These are phyloP conservation scores for Salvelinus fontinalis DNA, from an alignment of 2,113 vertebrate genomes.

Conservation along the genomic window DNA sequence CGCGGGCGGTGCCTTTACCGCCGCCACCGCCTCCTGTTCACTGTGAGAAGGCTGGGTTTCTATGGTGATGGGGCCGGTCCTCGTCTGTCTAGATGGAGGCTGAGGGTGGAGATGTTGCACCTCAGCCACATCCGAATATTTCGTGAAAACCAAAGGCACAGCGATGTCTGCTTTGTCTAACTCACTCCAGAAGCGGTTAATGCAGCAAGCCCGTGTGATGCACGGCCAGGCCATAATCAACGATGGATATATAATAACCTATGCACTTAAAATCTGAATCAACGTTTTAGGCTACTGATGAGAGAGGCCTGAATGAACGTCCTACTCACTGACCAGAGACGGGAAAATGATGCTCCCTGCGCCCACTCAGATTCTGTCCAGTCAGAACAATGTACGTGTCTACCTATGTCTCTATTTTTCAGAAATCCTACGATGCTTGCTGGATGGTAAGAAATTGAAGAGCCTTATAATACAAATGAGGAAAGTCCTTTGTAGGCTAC, in stretches of 20 bases:
- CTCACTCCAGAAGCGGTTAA: constrained; percentile 96
- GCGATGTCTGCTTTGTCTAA: constrained; percentile 95
- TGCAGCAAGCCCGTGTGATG: constrained; percentile 96
- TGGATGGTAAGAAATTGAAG: background rate
- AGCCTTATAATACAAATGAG: too few species aligned
- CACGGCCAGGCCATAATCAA: constrained; percentile 93
- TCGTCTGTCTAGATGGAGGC: constrained; percentile 65
- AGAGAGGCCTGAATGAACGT: constrained; percentile 22
- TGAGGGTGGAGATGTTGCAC: constrained; percentile 72
- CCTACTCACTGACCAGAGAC: constrained; percentile 51
- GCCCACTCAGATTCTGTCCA: constrained; percentile 25
- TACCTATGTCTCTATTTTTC: background rate
- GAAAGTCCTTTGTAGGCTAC: constrained; percentile 20
- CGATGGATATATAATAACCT: constrained; percentile 17
- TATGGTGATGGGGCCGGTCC: constrained; percentile 72
- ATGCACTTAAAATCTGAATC: constrained; percentile 11
- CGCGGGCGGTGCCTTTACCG: constrained; percentile 71
- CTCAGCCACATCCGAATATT: constrained; percentile 91
- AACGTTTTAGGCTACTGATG: background rate
- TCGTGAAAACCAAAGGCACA: constrained; percentile 93
- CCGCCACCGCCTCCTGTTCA: constrained; percentile 71
- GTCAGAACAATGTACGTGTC: constrained; percentile 21
- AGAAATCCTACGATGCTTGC: background rate
- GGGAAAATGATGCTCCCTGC: constrained; percentile 14
- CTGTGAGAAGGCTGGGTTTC: constrained; percentile 78